phyloP scores from a whole-genome alignment of 1,140 invertebrate species.

The Caenorhabditis tropicalis region DNA sequence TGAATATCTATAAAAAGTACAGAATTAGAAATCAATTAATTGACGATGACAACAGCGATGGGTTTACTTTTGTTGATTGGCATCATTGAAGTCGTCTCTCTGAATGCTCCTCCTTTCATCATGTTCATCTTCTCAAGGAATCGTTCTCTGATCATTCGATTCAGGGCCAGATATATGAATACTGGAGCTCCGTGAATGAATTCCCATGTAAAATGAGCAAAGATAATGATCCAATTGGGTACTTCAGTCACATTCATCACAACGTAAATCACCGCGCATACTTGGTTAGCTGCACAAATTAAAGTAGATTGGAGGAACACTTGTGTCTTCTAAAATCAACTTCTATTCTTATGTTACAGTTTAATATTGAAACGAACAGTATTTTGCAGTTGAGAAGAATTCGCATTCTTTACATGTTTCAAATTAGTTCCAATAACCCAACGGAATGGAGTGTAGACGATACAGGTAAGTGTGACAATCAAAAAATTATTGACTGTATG shows the following conservation, averaged over 20 bases:
- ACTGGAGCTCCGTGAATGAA: slow-evolving; percentile 3
- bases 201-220: slow-evolving; percentile 27
- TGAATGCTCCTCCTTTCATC: background rate
- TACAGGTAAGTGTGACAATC: background rate
- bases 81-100: slow-evolving; percentile 8
- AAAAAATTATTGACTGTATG: slow-evolving; percentile 9
- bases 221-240: background rate
- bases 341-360: too few species aligned
- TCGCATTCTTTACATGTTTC: slow-evolving; percentile 4
- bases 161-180: slow-evolving; percentile 1
- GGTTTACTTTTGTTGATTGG: background rate
- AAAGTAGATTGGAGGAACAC: background rate
- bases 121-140: background rate
- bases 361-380: background rate
- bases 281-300: slow-evolving; percentile 1
- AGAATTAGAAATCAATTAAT: background rate
- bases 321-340: background rate
- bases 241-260: slow-evolving; percentile 12
- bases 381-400: background rate
- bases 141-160: slow-evolving; percentile 1
- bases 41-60: background rate
- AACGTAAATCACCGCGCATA: background rate
- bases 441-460: slow-evolving; percentile 9
- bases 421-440: slow-evolving; percentile 13
- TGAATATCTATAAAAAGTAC: too few species aligned